Evolutionary conservation across 2,113 vertebrate genomes (phyloP).

Genomic region (Amazona vittata): DNA sequence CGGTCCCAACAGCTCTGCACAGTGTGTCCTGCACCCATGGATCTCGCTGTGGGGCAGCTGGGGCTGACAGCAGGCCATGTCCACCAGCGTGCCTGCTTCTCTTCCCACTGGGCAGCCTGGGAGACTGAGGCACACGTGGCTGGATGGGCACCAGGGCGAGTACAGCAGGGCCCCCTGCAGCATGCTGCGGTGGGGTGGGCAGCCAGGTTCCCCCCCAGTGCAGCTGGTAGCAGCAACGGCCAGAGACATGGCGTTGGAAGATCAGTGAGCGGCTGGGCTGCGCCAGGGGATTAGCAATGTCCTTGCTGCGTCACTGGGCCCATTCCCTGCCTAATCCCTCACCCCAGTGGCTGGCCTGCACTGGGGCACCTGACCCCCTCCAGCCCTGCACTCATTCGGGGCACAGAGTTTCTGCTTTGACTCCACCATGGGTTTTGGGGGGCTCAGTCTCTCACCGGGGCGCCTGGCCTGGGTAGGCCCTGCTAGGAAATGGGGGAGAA

Average conservation of each 20-base stretch:
- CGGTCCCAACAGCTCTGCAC: background rate
- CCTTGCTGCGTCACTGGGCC: background rate
- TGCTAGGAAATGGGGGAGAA: background rate
- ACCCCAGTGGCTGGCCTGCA: background rate
- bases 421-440: rapidly evolving
- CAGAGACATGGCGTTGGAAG: background rate
- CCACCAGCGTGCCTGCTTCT: rapidly evolving
- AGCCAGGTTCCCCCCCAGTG: background rate
- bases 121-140: background rate
- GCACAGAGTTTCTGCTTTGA: background rate
- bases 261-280: background rate
- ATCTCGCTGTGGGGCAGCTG: background rate
- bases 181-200: rapidly evolving
- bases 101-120: background rate
- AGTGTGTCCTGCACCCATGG: background rate
- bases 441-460: background rate
- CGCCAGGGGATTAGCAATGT: background rate
- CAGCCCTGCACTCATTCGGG: background rate
- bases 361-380: rapidly evolving
- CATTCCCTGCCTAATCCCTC: background rate
- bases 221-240: rapidly evolving
- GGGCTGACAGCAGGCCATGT: rapidly evolving
- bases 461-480: background rate
- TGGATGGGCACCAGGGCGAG: background rate
- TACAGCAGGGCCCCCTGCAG: background rate